Conservation (phyloP, 2,888 invertebrate genomes). For the Sympetrum striolatum region DNA sequence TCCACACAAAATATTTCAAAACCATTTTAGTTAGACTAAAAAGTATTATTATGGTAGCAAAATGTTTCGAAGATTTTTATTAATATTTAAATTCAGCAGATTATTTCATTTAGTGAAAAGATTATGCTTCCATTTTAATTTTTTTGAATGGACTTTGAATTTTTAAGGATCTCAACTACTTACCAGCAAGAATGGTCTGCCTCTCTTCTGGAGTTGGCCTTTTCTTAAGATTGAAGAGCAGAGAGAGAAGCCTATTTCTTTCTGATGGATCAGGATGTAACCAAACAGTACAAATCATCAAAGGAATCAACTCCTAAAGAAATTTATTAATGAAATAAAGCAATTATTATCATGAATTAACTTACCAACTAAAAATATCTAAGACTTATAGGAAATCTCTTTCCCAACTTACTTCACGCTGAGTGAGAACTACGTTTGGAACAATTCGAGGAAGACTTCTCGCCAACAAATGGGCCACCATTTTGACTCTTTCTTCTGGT, state of each 20-base stretch:
- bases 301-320: slow-evolving; percentile 68
- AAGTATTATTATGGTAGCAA: too few relatives aligned
- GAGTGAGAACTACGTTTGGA: slow-evolving; percentile 72
- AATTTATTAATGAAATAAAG: slow-evolving; percentile 39
- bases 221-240: slow-evolving; percentile 75
- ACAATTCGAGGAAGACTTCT: slow-evolving; percentile 68
- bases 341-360: not conserved
- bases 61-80: too few relatives aligned
- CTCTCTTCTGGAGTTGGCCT: slow-evolving; percentile 72
- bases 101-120: too few relatives aligned
- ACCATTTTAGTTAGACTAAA: too few relatives aligned
- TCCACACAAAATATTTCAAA: too few relatives aligned
- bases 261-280: slow-evolving; percentile 66
- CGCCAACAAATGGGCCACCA: slow-evolving; percentile 62
- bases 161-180: not conserved
- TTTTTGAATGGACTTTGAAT: too few relatives aligned
- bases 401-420: slow-evolving; percentile 63
- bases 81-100: too few relatives aligned
- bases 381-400: not conserved
- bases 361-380: not conserved
- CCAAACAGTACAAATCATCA: slow-evolving; percentile 68
- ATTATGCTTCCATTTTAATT: not conserved
- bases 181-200: slow-evolving; percentile 65
- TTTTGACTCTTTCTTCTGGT: slow-evolving; percentile 51
- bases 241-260: slow-evolving; percentile 70